Base-by-base conservation (phyloP, 30 jellyfish, hydroid and myxozoan species). In the Nemopilema nomurai region DNA sequence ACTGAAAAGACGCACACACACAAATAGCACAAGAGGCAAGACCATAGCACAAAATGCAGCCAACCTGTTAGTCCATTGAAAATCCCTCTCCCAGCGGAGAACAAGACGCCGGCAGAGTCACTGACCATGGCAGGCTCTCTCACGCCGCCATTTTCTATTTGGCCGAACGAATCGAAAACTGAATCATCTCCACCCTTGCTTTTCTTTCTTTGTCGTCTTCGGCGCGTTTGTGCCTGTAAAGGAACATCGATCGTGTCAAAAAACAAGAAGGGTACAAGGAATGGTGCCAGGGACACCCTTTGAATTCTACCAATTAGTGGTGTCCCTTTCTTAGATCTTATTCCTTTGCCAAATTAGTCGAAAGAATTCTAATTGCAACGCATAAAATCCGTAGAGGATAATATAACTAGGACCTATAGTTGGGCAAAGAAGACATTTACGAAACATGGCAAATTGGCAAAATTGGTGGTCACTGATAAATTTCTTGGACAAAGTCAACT, bases 81-180 rank as follows among this genome's bases (percentile, higher is more conserved):
- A 62, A 92, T 65, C 33, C 96, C 96, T n/a, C 84, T 90, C 28
- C 98, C 98, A 16, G 98, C 98, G 13, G 97, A 92, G 72, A 92
- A 92, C 79, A 92, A 68, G 18, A 92, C 86, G 53, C 98, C 98
- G 33, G 98, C 96, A 28, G 92, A 81, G n/a, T 79, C 87, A 41
- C 89, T 87, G 80, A 87, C 67, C 24, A 78, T 69, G 3, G 91
- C 49, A 19, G 87, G n/a, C 28, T 78, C 89, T 23, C 74, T 68
- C 51, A 51, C 41, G 20, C 74, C 32, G 0, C 32, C 52, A 1
- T 23, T 68, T 33, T 28, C 91, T 18, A 79, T 6, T 63, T 62
- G 81, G 51, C 63, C 18, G 62, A 32, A 30, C 25, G 51, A 72
- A 22, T 20, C 75, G 26, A 49, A 41, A 9, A 62, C 80, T 0